Evolutionary conservation across 2,888 invertebrate genomes (phyloP), one percentile per base, ranked within the genome.

Genomic region (Pegoplata infirma): DNA sequence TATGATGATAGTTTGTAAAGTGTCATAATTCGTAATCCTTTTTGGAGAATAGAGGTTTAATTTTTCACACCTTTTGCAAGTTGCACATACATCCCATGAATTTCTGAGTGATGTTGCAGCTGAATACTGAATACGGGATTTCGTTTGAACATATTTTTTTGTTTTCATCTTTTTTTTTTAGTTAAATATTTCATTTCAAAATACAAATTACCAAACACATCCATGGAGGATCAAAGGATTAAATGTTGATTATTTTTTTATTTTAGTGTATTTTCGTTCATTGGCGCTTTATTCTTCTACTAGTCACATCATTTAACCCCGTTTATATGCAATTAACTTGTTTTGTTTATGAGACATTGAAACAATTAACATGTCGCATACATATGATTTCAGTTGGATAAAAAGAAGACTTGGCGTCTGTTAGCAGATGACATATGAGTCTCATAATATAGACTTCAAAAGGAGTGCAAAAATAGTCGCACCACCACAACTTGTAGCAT

Each of bases 11-110:
- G 46, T 82, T 79, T 81, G 82, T 80, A 82, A 80, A 80, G 86
- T 84, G 87, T 86, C 85, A 86, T 85, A 86, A 87, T 86, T 86
- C 83, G 83, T 87, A 87, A 87, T 86, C 87, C 87, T 84, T 84
- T 83, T 49, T 36, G 47, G 51, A 67, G 71, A 59, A 71, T 63
- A 61, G 51, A 67, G 71, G 23, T 56, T 71, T 71, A 59, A 61
- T 58, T 64, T 59, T 87, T 86, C 86, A 85, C 87, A 87, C 87
- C 87, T 86, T 86, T 85, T 78, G 25, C 61, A 74, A n/a, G n/a
- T n/a, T 40, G 66, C 32, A 46, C 21, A 25, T 36, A 75, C 46
- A 59, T n/a, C 23, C 19, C 46, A 36, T 61, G 53, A 12, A 69
- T 59, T 49, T 46, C n/a, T 53, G 16, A 21, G 12, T 53, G 10